Evolutionary conservation across 2,797 vertebrate species (phyloP), one percentile per base, ranked within the genome.

Genomic region (Micromesistius poutassou): DNA sequence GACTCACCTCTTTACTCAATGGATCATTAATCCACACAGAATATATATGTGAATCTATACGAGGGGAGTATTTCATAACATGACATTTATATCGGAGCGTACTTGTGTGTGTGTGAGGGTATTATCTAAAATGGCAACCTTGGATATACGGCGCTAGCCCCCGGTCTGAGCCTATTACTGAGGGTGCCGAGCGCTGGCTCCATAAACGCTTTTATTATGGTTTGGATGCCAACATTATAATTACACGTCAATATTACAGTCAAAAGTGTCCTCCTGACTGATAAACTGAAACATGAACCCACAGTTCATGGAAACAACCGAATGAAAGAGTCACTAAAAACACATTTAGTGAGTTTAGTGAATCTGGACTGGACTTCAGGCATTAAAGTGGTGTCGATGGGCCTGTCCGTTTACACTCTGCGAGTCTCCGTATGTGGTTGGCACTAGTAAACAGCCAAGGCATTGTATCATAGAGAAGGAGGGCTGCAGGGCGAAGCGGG

Each of bases 281-380:
- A n/a, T 79, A 73, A 83, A 77, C 36, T 76, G 71, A 83, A 78
- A 76, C 83, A 79, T 85, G 83, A 83, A 80, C 80, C 78, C 78
- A 71, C n/a, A 68, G 79, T 82, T 14, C 71, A 75, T 73, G 74
- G 83, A 71, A 46, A 36, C 62, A 66, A 68, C 79, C 78, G 76
- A 82, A 74, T 80, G 79, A 87, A 89, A 81, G 72, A 84, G 79
- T 85, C 83, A 84, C 78, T 83, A 79, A 82, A 83, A 76, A 50
- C 80, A 73, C 38, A 79, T 82, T 83, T 81, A 79, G 70, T 13
- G 78, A 79, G 82, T 81, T 85, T 55, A 55, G 25, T 22, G 68
- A 10, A 30, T 77, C 55, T 36, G 19, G 19, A 50, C 46, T 31
- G 14, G 16, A 55, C 50, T 22, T 55, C 55, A 66, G 10, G n/a